Conservation (phyloP, 1,140 invertebrate species). For the Globodera rostochiensis region DNA sequence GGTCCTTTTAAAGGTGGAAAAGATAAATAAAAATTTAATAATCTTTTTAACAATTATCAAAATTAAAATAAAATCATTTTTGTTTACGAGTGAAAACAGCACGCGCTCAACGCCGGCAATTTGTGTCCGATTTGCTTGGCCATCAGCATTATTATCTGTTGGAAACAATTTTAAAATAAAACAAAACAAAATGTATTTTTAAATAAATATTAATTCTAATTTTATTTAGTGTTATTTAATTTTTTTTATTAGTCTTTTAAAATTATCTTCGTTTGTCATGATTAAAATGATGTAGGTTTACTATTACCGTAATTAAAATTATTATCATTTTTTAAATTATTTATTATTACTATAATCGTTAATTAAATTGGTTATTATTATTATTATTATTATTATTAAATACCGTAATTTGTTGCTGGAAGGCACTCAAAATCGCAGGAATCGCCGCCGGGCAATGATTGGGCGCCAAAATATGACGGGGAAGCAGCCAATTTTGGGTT, state of each 20-base stretch:
- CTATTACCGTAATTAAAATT: too few species aligned
- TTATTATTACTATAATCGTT: too few species aligned
- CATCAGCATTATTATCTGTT: neutral
- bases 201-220: too few species aligned
- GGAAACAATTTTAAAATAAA: too few species aligned
- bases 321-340: too few species aligned
- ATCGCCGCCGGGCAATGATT: conserved; percentile 59
- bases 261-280: too few species aligned
- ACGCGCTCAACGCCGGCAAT: conserved; percentile 52
- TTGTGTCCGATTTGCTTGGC: conserved; percentile 24
- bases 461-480: conserved; percentile 50
- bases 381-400: neutral
- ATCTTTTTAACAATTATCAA: neutral
- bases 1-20: conserved; percentile 48
- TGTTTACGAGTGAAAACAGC: conserved; percentile 15
- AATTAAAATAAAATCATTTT: neutral
- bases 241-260: too few species aligned
- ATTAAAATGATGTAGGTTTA: too few species aligned
- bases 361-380: too few species aligned
- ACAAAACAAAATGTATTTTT: too few species aligned
- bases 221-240: too few species aligned
- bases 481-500: neutral
- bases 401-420: neutral
- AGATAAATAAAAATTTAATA: conserved; percentile 30
- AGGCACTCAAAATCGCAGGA: conserved; percentile 56